phyloP scores from a whole-genome alignment of 2,797 vertebrate species.

The Naso thynnoides region DNA sequence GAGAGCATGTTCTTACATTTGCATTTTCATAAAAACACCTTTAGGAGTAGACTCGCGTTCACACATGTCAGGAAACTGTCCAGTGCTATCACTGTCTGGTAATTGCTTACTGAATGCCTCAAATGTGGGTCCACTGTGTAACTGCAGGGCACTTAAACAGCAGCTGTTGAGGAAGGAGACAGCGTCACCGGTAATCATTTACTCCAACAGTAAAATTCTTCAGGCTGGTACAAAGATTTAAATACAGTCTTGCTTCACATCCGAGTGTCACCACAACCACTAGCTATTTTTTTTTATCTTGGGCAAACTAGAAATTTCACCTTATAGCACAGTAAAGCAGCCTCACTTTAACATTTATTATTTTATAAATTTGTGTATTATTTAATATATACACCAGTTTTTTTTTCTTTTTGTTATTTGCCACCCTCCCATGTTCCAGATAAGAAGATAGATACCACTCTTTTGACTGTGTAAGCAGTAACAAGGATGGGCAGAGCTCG shows the following conservation, averaged over 20 bases:
- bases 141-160: constrained; percentile 39
- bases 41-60: constrained; percentile 21
- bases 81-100: constrained; percentile 29
- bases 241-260: constrained; percentile 9
- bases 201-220: constrained; percentile 2
- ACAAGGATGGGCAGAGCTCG: no score
- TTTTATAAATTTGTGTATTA: no score
- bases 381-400: no score
- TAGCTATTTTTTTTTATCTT: background rate
- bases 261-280: background rate
- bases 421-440: no score
- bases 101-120: constrained; percentile 59
- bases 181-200: constrained; percentile 20
- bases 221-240: constrained; percentile 10
- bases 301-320: background rate
- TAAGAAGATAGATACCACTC: no score
- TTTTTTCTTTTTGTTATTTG: no score
- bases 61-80: constrained; percentile 37
- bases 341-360: background rate
- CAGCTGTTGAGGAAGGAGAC: constrained; percentile 37
- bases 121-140: constrained; percentile 28
- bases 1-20: constrained; percentile 10
- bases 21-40: constrained; percentile 28
- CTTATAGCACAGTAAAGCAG: background rate
- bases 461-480: no score